Conservation (phyloP, 2,113 vertebrate species). For the Myotis davidii region DNA sequence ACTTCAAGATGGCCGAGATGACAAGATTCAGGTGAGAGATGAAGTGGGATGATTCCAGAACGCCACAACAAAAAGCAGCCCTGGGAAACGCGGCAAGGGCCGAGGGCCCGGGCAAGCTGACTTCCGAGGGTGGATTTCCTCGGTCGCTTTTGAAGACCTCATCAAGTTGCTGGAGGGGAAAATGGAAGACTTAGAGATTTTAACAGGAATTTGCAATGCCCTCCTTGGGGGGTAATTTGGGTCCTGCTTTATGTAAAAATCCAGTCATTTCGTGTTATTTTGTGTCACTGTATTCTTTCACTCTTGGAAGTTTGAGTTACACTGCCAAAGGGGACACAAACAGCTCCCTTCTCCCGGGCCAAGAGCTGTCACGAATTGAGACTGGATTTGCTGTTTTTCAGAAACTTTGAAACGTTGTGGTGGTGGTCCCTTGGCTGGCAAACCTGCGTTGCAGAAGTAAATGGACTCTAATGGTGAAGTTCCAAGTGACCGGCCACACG, state of each 20-base stretch:
- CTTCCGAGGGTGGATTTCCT: neutral
- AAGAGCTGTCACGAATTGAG: neutral
- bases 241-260: neutral
- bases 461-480: neutral
- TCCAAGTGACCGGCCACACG: neutral
- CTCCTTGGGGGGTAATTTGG: neutral
- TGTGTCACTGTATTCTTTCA: neutral
- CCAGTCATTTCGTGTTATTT: neutral
- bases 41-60: conserved; percentile 81
- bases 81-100: conserved; percentile 75
- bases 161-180: neutral
- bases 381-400: neutral
- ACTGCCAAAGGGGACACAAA: neutral
- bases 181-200: neutral
- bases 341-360: neutral
- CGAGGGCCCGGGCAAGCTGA: neutral
- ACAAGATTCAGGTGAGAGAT: conserved; percentile 90
- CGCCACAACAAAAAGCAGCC: conserved; percentile 68
- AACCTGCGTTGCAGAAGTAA: neutral
- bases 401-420: neutral
- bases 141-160: neutral
- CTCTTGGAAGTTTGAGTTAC: neutral
- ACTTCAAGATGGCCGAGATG: conserved; percentile 87
- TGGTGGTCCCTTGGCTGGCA: neutral
- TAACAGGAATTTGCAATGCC: neutral